These are phyloP conservation scores for Erebia ligea DNA, from an alignment of 2,888 invertebrate species.

Conservation along the genomic window DNA sequence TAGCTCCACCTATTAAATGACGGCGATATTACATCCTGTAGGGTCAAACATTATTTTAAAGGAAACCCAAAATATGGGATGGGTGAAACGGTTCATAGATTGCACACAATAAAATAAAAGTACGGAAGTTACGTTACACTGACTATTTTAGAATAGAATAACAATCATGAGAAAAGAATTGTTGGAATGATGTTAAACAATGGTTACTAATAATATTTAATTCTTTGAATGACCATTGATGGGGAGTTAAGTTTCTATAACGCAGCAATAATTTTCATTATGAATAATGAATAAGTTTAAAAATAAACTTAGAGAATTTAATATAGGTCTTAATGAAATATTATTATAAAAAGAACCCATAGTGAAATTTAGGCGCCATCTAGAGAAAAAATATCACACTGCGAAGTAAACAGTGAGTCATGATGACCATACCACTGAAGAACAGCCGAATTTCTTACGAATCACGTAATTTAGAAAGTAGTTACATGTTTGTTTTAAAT, in stretches of 20 bases:
- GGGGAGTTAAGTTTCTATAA: neutral
- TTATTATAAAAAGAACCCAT: too few species aligned
- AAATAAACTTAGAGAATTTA: neutral
- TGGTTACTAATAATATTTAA: neutral
- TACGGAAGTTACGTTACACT: constrained; percentile 62
- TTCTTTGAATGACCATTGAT: neutral
- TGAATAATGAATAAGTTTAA: neutral
- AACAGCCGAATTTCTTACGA: constrained; percentile 64
- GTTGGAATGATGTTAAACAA: neutral
- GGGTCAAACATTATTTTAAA: constrained; percentile 60
- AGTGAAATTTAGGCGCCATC: constrained; percentile 51
- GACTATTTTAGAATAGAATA: constrained; percentile 53
- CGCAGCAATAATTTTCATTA: neutral
- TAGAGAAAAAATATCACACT: constrained; percentile 43
- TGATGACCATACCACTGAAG: constrained; percentile 32
- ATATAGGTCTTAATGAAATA: constrained; percentile 18
- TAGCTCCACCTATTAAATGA: constrained; percentile 75
- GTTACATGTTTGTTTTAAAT: constrained; percentile 71
- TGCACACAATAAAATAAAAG: constrained; percentile 56
- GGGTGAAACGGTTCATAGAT: constrained; percentile 71
- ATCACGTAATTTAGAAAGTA: constrained; percentile 78
- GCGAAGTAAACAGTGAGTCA: constrained; percentile 25
- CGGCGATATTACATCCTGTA: constrained; percentile 63
- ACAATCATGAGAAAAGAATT: constrained; percentile 49
- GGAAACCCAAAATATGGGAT: constrained; percentile 69